Evolutionary conservation across 2,888 invertebrate genomes (phyloP), one percentile per base, ranked within the genome.

Genomic region (Oligia latruncula): DNA sequence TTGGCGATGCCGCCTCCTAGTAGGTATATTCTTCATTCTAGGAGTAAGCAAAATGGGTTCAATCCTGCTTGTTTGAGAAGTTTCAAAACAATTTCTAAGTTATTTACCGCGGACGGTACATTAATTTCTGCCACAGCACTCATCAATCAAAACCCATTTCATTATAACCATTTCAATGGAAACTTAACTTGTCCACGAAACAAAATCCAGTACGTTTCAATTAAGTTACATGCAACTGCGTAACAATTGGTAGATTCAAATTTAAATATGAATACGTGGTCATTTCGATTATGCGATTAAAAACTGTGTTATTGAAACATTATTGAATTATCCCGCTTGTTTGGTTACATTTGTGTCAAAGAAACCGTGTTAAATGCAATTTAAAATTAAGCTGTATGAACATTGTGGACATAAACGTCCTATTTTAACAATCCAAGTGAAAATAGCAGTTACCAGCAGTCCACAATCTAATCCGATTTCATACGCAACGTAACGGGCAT

Each of bases 111-210:
- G 40, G 40, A 66, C 6, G n/a, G 43, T 2, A 52, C 9, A 46
- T 20, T n/a, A 15, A 73, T 77, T 65, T 35, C 20, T 29, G 43
- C 46, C 15, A 55, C 11, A 55, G 23, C 20, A 65, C n/a, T 81
- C 20, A 68, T 66, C 23, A 52, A 74, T 68, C 1, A 71, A 58
- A 60, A 62, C 23, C 35, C 23, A 55, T 70, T 62, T 49, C 23
- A 68, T 86, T 85, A 84, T 71, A 80, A 86, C 76, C 60, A 73
- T 85, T 86, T 79, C 72, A 87, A 87, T 87, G 79, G 75, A 85
- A 86, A 72, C 73, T 76, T 75, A 74, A 70, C 40, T 76, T 76
- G 67, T 81, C 43, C 35, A 73, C 20, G 20, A 87, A 85, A 71
- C 67, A 71, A 81, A 81, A 84, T 80, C 60, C n/a, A 71, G 66